These are phyloP conservation scores for Chymomyza fuscimana DNA, from an alignment of 2,888 invertebrate species.

Conservation along the genomic window DNA sequence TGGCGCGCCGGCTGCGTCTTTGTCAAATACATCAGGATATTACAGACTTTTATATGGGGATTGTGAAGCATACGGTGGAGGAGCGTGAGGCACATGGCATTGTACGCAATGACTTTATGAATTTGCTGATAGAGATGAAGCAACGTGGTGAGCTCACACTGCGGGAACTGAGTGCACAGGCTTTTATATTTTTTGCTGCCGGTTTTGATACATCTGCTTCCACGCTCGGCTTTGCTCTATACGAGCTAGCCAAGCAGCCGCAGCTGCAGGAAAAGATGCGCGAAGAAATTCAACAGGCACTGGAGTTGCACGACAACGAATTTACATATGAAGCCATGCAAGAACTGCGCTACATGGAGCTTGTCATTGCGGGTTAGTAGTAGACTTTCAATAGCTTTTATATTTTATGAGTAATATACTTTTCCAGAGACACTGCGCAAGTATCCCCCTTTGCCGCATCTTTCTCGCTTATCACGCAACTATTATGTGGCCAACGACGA, in stretches of 20 bases:
- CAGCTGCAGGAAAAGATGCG: slow-evolving; percentile 79
- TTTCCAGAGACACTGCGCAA: slow-evolving; percentile 81
- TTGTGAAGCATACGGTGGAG: slow-evolving; percentile 76
- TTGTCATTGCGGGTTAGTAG: slow-evolving; percentile 79
- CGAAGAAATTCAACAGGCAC: slow-evolving; percentile 78
- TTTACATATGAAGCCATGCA: slow-evolving; percentile 76
- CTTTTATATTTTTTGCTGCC: slow-evolving; percentile 81
- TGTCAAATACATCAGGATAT: slow-evolving; percentile 54
- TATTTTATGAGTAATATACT: not conserved
- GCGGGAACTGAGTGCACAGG: slow-evolving; percentile 81
- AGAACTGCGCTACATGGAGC: slow-evolving; percentile 80
- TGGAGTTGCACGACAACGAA: slow-evolving; percentile 74
- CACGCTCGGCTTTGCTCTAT: slow-evolving; percentile 80
- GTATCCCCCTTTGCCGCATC: slow-evolving; percentile 81
- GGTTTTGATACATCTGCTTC: slow-evolving; percentile 82
- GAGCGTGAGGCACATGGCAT: slow-evolving; percentile 72
- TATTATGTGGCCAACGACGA: slow-evolving; percentile 80
- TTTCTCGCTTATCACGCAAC: slow-evolving; percentile 80
- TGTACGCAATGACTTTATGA: slow-evolving; percentile 80
- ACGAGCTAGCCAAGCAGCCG: slow-evolving; percentile 80
- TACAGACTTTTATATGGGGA: slow-evolving; percentile 65
- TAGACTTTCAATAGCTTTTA: not conserved
- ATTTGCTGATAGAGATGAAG: slow-evolving; percentile 79
- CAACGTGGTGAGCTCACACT: slow-evolving; percentile 64
- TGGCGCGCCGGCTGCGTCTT: slow-evolving; percentile 56